These are phyloP conservation scores for Neolamprologus sp. DNA, from an alignment of 2,113 vertebrate genomes.

Conservation along the genomic window DNA sequence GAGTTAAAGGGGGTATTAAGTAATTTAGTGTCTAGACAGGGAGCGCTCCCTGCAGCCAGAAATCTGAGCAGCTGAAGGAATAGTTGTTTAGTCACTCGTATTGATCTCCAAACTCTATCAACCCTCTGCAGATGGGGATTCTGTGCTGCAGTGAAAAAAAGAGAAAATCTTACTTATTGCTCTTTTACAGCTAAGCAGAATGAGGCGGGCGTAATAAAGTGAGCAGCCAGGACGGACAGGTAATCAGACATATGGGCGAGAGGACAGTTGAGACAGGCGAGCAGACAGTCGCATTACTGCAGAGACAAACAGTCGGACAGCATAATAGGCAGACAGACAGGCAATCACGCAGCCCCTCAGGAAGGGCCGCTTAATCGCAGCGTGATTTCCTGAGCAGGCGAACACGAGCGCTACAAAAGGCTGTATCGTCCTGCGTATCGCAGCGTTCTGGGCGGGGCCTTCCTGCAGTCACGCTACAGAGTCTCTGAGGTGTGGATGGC, in stretches of 20 bases:
- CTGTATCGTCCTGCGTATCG: neutral
- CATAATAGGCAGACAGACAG: neutral
- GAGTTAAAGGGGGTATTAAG: neutral
- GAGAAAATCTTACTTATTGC: neutral
- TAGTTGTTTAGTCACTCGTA: neutral
- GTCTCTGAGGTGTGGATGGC: neutral
- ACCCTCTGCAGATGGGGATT: neutral
- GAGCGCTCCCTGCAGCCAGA: neutral
- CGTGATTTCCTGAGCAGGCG: slow-evolving; percentile 30
- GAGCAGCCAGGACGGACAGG: neutral
- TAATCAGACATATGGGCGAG: neutral
- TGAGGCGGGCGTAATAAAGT: neutral
- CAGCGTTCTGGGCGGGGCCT: slow-evolving; percentile 1
- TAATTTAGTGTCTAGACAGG: neutral
- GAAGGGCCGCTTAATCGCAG: slow-evolving; percentile 14
- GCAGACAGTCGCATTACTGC: neutral
- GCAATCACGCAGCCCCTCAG: neutral
- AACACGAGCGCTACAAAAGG: neutral
- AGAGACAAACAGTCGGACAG: neutral
- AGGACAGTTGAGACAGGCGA: neutral
- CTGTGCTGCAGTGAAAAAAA: neutral
- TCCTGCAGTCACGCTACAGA: slow-evolving; percentile 8
- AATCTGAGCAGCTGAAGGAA: neutral
- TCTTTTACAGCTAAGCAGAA: neutral
- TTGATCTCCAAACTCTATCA: slow-evolving; percentile 16